Conservation (phyloP, 1,140 invertebrate genomes). For the Lerema accius region DNA sequence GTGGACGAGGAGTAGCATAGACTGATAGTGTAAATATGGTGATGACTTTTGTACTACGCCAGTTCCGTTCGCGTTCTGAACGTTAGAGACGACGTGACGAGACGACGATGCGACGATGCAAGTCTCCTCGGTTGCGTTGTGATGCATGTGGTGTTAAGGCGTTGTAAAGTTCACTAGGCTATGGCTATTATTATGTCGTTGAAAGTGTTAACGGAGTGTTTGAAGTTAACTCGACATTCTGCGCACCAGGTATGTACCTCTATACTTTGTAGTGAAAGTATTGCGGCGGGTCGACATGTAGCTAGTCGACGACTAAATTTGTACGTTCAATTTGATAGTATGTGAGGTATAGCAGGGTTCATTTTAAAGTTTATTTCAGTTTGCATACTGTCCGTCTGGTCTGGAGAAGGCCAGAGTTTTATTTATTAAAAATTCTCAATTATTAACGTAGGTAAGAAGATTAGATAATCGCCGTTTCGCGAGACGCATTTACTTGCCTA, state of each 20-base stretch:
- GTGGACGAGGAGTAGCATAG: constrained; percentile 76
- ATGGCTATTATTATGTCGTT: constrained; percentile 56
- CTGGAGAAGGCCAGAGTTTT: constrained; percentile 37
- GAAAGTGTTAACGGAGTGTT: constrained; percentile 68
- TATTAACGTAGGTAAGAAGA: constrained; percentile 48
- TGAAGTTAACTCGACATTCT: constrained; percentile 52
- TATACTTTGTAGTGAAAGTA: constrained; percentile 43
- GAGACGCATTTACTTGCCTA: constrained; percentile 56
- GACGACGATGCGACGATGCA: constrained; percentile 32
- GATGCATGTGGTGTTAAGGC: constrained; percentile 63
- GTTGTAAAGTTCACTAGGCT: constrained; percentile 65
- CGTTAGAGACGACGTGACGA: constrained; percentile 33
- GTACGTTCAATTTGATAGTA: constrained; percentile 5
- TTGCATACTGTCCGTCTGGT: constrained; percentile 29
- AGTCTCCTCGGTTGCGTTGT: constrained; percentile 44
- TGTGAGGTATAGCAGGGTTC: constrained; percentile 44
- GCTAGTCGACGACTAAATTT: constrained; percentile 21
- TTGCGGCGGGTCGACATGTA: neutral
- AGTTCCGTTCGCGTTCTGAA: constrained; percentile 15
- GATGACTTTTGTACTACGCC: constrained; percentile 39
- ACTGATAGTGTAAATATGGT: constrained; percentile 67
- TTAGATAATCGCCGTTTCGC: constrained; percentile 41
- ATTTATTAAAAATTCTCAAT: constrained; percentile 51
- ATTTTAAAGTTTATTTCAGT: constrained; percentile 43
- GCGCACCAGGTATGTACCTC: constrained; percentile 69